A percentile compares a stretch with the other conserved stretches of the same genome.
These are phyloP conservation scores for Protodeltote pygarga DNA, from an alignment of 2,888 invertebrate genomes.

Conservation along the genomic window DNA sequence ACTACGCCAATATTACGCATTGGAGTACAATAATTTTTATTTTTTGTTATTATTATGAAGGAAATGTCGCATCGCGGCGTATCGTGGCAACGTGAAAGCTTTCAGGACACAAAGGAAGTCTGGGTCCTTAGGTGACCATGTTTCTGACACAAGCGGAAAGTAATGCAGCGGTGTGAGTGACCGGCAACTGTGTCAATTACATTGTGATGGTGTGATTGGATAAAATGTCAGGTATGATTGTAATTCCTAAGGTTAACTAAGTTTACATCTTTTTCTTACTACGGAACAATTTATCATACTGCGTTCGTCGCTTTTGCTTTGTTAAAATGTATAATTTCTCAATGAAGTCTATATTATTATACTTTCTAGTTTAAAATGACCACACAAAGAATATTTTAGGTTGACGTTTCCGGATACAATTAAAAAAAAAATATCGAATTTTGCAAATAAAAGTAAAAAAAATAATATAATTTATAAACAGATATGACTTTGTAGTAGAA, in stretches of 20 bases:
- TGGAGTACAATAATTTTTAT: slow-evolving; percentile 57
- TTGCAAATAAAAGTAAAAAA: too few species aligned
- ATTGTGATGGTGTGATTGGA: slow-evolving; percentile 9
- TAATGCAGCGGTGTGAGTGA: slow-evolving; percentile 2
- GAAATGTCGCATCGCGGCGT: slow-evolving; percentile 78
- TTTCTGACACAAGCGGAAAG: background rate
- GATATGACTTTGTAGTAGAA: too few species aligned
- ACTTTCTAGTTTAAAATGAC: too few species aligned
- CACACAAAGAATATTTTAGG: too few species aligned
- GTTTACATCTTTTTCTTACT: too few species aligned
- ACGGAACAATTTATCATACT: too few species aligned
- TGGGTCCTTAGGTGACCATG: slow-evolving; percentile 39
- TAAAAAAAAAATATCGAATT: too few species aligned
- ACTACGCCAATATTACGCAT: slow-evolving; percentile 57
- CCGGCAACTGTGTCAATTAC: slow-evolving; percentile 6
- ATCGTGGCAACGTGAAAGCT: slow-evolving; percentile 72
- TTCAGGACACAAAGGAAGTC: slow-evolving; percentile 52
- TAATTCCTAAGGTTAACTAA: background rate
- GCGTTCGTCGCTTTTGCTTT: too few species aligned
- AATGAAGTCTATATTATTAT: too few species aligned
- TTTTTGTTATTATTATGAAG: slow-evolving; percentile 67
- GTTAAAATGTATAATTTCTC: too few species aligned
- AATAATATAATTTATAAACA: too few species aligned
- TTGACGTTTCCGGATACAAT: too few species aligned
- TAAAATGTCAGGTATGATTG: slow-evolving; percentile 41